Evolutionary conservation across 2,888 invertebrate genomes (phyloP).

Genomic region (Lepas anatifera): DNA sequence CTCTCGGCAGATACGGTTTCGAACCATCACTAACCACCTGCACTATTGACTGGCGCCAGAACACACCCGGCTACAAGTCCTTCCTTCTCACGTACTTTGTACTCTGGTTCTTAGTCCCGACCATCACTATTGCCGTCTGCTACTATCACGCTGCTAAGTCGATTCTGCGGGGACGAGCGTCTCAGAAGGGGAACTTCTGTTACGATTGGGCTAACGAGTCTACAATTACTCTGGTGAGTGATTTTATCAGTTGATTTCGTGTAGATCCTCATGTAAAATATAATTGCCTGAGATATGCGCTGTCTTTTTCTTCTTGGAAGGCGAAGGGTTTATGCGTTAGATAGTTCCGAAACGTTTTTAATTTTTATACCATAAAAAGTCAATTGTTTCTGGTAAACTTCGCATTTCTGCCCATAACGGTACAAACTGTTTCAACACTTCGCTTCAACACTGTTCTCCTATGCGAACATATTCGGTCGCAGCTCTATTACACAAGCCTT

Average conservation of each 20-base stretch:
- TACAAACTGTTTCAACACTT: too few relatives aligned
- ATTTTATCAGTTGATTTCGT: not conserved
- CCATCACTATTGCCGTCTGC: constrained; percentile 19
- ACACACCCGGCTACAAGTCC: constrained; percentile 28
- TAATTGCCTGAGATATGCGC: too few relatives aligned
- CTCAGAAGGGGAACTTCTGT: constrained; percentile 9
- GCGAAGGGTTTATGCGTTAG: too few relatives aligned
- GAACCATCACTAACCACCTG: constrained; percentile 29
- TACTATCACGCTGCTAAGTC: constrained; percentile 19
- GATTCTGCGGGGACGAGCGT: constrained; percentile 13
- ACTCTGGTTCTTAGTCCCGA: constrained; percentile 28
- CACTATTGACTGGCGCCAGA: constrained; percentile 30
- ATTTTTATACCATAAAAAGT: too few relatives aligned
- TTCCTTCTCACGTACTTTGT: constrained; percentile 28
- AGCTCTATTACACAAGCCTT: too few relatives aligned
- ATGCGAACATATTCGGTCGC: too few relatives aligned
- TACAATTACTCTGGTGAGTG: constrained; percentile 24
- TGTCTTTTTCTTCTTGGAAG: too few relatives aligned
- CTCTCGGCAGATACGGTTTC: constrained; percentile 26
- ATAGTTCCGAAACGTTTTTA: too few relatives aligned
- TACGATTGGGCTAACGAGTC: constrained; percentile 26
- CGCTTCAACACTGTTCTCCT: too few relatives aligned
- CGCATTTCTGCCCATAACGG: too few relatives aligned
- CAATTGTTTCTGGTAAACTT: too few relatives aligned
- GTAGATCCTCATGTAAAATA: too few relatives aligned